Evolutionary conservation across 1,140 invertebrate genomes (phyloP), one percentile per base, ranked within the genome.

Genomic region (Ladona fulva): DNA sequence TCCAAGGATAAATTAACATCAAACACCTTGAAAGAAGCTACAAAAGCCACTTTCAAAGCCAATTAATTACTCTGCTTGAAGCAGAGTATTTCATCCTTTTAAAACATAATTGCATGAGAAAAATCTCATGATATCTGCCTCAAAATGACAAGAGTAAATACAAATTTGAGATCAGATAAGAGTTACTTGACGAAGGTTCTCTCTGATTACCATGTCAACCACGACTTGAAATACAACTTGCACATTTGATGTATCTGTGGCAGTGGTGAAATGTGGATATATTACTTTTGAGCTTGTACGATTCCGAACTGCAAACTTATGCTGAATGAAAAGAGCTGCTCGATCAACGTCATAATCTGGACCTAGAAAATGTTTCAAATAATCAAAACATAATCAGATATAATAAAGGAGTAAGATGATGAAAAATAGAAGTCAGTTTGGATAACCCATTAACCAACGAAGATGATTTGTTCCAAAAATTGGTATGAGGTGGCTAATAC

Each of bases 201-300:
- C 85, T 25, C 86, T 86, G 74, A 90, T 87, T 75, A 90, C 89
- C 85, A 89, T 90, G 80, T 88, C 87, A 84, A 90, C 89, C 24
- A 90, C 87, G 77, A 88, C 86, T 79, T 90, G 87, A 81, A 90
- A 90, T 0, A 90, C 89, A 42, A 85, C 86, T 81, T 87, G 87
- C 12, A 90, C 87, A 82, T 90, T 90, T 73, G 89, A 86, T 10
- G 89, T 90, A 81, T 91, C 89, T 0, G 89, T 91, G n/a, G 90
- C 90, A 11, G 88, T 90, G 19, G 89, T 90, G 80, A 89, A 91
- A 83, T 91, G 89, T 66, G 87, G 89, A 83, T 89, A 91, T 24
- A 91, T 84, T 73, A 90, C 86, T 82, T 89, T 89, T 77, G 88
- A 83, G 42, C 87, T 85, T 80, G 89, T 88, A 42, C 84, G 85